phyloP scores from a whole-genome alignment of 2,888 invertebrate species.

The Pelosia muscerda region DNA sequence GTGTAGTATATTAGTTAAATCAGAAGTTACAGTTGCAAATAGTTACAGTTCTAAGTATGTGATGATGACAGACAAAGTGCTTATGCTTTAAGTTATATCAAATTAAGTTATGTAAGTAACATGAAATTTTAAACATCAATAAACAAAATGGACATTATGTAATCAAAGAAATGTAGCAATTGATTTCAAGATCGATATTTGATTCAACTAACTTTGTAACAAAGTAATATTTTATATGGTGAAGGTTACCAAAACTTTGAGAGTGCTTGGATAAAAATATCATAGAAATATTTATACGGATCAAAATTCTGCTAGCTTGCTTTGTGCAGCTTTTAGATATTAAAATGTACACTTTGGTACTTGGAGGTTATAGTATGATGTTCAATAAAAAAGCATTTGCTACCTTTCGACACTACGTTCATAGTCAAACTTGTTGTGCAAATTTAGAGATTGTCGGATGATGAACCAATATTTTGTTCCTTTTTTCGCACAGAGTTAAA shows the following conservation, averaged over 20 bases:
- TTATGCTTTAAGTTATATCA: too few species aligned
- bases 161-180: not conserved
- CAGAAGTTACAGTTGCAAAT: too few species aligned
- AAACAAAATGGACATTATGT: not conserved
- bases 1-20: too few species aligned
- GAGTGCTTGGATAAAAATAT: not conserved
- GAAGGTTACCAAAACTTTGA: not conserved
- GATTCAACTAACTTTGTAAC: not conserved
- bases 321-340: slow-evolving; percentile 9
- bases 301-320: not conserved
- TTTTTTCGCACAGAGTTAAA: too few species aligned
- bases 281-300: slow-evolving; percentile 6
- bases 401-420: not conserved
- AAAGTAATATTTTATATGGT: slow-evolving; percentile 3
- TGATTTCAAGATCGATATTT: not conserved
- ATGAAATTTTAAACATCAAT: not conserved
- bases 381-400: not conserved
- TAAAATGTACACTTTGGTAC: not conserved
- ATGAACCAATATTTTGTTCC: too few species aligned
- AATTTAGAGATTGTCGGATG: too few species aligned
- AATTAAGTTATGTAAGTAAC: not conserved
- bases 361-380: not conserved
- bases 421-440: not conserved
- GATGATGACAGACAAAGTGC: too few species aligned
- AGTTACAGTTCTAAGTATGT: too few species aligned